Evolutionary conservation across 1,140 invertebrate species (phyloP), one percentile per base, ranked within the genome.

Genomic region (Drosophila triauraria): DNA sequence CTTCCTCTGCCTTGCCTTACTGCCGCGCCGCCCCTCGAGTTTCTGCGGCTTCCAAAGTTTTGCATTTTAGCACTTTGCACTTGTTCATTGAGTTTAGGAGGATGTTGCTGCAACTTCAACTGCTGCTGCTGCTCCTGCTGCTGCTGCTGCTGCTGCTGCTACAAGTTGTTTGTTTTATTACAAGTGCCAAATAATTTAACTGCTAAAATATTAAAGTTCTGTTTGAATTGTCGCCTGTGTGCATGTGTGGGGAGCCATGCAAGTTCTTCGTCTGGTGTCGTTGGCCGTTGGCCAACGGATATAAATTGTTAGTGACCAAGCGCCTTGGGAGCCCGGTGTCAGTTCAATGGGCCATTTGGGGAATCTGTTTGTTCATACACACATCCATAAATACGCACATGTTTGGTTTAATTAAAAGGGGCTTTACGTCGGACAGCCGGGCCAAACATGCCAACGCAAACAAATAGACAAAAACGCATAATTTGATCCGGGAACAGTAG

Each of bases 161-260:
- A 72, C 67, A 79, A 79, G 72, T 87, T 87, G 84, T 87, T 88
- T 88, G 84, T 90, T 88, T 88, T 88, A 88, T 88, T 90, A 78
- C 84, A 88, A 88, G 84, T 88, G 85, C 85, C 84, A 88, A 88
- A 88, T 88, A 90, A 88, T 88, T 87, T 87, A 87, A 84, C 84
- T 84, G 76, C 84, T 87, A 88, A 88, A 90, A 84, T 88, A 88
- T 88, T 90, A 90, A 88, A 90, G 88, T 88, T 88, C 84, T 80
- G 69, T 81, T 88, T 87, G 80, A 87, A 88, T 88, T 80, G 83
- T 83, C 83, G 54, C 63, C 51, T 30, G 8, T 53, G 25, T 46
- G 47, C 50, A 15, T 61, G 47, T 56, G 57, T 35, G 50, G 44
- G 44, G 44, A 42, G 35, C 17, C 58, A 27, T 47, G 27, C 30